Conservation (phyloP, 2,113 vertebrate genomes). For the Hydropotes inermis region DNA sequence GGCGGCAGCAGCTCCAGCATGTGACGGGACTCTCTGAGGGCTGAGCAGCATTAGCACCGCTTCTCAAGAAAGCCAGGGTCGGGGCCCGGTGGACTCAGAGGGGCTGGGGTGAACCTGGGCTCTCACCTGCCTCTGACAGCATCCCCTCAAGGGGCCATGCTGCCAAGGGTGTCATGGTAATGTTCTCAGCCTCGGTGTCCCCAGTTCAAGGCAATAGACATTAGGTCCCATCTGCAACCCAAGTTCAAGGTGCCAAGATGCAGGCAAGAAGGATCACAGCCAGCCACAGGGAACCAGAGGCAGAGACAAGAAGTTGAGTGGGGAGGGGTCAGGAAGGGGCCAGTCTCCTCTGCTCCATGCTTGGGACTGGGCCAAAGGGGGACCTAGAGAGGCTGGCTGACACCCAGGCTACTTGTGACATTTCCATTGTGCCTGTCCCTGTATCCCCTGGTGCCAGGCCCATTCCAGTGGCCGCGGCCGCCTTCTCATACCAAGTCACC, state of each 20-base stretch:
- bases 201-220: neutral
- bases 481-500: neutral
- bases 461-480: fast-evolving
- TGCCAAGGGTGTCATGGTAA: fast-evolving
- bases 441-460: neutral
- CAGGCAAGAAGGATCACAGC: neutral
- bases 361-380: neutral
- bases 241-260: neutral
- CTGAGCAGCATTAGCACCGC: fast-evolving
- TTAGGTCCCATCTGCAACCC: neutral
- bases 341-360: neutral
- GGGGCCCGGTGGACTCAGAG: fast-evolving
- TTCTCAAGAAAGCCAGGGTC: neutral
- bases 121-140: neutral
- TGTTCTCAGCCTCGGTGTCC: neutral
- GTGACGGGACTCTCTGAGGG: fast-evolving
- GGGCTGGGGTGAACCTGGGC: fast-evolving
- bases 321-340: neutral
- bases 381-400: fast-evolving
- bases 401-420: neutral
- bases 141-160: fast-evolving
- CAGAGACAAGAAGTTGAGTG: neutral
- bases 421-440: neutral
- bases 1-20: neutral
- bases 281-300: neutral